phyloP scores from a whole-genome alignment of 2,113 vertebrate genomes.

The Gallinago jamesoni region DNA sequence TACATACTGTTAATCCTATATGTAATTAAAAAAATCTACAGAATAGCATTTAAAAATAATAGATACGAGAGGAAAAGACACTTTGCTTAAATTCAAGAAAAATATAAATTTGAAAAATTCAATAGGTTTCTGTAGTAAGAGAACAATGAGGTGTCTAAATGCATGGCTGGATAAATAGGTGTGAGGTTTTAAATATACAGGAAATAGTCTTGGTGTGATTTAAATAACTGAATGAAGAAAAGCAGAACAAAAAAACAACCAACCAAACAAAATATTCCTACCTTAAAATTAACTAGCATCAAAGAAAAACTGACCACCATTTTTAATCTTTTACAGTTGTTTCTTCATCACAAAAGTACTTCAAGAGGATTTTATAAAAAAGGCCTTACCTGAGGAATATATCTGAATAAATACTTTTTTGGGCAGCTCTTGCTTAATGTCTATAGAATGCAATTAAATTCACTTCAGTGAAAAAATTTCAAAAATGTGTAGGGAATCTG shows the following conservation, averaged over 20 bases:
- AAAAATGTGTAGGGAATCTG: background rate
- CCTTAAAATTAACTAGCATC: background rate
- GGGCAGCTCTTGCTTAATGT: background rate
- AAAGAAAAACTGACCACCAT: background rate
- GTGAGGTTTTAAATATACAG: background rate
- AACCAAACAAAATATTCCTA: background rate
- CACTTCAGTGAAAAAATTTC: background rate
- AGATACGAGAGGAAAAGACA: background rate
- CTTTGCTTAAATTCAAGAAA: background rate
- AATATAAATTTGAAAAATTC: background rate
- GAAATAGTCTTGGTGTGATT: background rate
- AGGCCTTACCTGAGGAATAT: background rate
- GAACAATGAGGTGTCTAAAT: background rate
- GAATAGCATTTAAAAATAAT: background rate
- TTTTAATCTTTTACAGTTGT: background rate
- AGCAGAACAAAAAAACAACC: background rate
- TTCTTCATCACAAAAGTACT: background rate
- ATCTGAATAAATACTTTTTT: background rate
- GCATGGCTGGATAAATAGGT: background rate
- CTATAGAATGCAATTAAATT: background rate
- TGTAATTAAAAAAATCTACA: background rate
- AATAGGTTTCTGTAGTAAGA: background rate
- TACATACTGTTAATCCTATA: background rate
- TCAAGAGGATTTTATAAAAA: background rate
- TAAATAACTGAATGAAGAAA: background rate